Percentiles rank a stretch among this genome's conserved stretches.
These are phyloP conservation scores for Pogoniulus pusillus DNA, from an alignment of 2,797 vertebrate species.

Conservation along the genomic window DNA sequence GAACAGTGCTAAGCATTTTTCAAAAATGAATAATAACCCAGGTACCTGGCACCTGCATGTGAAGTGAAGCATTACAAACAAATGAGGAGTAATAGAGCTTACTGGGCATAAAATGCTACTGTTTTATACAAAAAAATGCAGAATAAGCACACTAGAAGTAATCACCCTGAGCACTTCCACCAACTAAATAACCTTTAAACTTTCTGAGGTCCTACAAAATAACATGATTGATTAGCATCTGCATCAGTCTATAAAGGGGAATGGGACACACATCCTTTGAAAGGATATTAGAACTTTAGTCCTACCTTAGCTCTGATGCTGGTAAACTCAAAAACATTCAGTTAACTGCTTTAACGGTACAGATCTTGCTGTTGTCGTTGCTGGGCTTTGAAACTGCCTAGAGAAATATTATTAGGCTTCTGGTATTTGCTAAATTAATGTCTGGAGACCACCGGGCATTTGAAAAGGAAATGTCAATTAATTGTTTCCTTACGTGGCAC, in stretches of 20 bases:
- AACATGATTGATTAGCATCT: conserved; percentile 63
- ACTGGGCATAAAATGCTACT: conserved; percentile 57
- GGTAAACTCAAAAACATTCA: neutral
- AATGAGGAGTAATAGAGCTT: conserved; percentile 67
- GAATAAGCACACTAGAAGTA: conserved; percentile 53
- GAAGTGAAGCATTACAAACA: conserved; percentile 68
- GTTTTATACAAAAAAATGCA: conserved; percentile 37
- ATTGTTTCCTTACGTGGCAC: neutral
- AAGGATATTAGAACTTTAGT: neutral
- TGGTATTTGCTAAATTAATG: neutral
- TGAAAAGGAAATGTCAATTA: neutral
- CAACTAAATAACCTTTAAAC: conserved; percentile 60
- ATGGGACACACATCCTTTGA: neutral
- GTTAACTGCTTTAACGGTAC: neutral
- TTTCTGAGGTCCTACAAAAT: conserved; percentile 44
- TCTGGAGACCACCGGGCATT: neutral
- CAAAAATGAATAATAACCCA: conserved; percentile 63
- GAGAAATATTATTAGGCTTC: neutral
- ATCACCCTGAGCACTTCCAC: conserved; percentile 33
- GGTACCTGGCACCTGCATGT: conserved; percentile 54
- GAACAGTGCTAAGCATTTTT: conserved; percentile 65
- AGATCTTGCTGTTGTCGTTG: neutral
- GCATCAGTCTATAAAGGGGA: neutral
- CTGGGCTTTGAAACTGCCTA: neutral
- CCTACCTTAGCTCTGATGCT: neutral